Conservation (phyloP, 2,113 vertebrate species). For the Odontesthes bonariensis region DNA sequence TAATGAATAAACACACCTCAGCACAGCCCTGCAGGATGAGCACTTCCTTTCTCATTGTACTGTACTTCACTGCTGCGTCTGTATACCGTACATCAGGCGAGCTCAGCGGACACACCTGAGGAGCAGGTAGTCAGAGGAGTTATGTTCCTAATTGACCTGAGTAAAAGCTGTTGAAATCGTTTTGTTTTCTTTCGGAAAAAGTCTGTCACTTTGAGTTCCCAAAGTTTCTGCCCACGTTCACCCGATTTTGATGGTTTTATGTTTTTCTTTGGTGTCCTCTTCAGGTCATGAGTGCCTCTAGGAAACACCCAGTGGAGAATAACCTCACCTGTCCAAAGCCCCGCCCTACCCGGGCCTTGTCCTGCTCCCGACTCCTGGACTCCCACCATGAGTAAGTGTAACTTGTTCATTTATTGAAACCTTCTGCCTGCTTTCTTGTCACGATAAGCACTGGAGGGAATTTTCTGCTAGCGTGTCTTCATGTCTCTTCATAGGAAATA, state of each 20-base stretch:
- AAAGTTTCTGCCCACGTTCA: no score
- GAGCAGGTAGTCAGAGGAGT: no score
- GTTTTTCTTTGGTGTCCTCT: neutral
- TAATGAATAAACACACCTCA: no score
- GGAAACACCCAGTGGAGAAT: constrained; percentile 79
- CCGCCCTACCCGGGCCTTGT: constrained; percentile 59
- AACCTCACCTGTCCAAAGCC: constrained; percentile 76
- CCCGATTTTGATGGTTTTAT: neutral
- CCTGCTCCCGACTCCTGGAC: constrained; percentile 57
- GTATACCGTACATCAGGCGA: no score
- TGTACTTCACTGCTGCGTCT: no score
- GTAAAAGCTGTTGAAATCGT: no score
- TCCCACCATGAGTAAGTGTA: constrained; percentile 83
- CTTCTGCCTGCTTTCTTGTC: neutral
- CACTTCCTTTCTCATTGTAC: no score
- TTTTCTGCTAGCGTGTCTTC: neutral
- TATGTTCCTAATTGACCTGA: no score
- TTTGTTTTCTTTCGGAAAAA: neutral
- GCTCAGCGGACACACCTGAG: no score
- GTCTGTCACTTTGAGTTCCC: no score
- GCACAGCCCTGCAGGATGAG: no score
- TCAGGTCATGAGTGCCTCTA: constrained; percentile 85
- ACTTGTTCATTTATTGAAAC: neutral
- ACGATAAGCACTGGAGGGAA: neutral
- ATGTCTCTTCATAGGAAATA: no score